These are phyloP conservation scores for Campaea margaritaria DNA, from an alignment of 2,888 invertebrate genomes.

Conservation along the genomic window DNA sequence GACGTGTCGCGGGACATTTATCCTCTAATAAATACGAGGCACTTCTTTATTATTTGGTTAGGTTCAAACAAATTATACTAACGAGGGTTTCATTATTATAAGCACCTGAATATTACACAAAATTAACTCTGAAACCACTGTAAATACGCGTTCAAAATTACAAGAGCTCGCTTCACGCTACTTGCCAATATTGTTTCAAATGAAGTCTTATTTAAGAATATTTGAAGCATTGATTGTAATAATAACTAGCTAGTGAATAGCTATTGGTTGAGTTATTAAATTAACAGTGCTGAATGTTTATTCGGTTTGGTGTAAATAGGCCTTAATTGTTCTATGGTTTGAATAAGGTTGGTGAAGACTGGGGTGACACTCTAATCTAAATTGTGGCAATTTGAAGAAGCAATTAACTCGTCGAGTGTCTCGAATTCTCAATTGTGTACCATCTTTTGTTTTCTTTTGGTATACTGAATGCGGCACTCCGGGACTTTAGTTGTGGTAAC, in stretches of 20 bases:
- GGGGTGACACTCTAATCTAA: slow-evolving; percentile 16
- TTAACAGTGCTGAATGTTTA: slow-evolving; percentile 28
- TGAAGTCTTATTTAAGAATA: not conserved
- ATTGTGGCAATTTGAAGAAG: slow-evolving; percentile 9
- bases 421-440: too few relatives aligned
- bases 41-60: too few relatives aligned
- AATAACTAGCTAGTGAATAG: slow-evolving; percentile 12
- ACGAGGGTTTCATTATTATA: too few relatives aligned
- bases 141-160: not conserved
- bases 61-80: too few relatives aligned
- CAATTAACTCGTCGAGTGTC: slow-evolving; percentile 4
- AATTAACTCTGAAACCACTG: too few relatives aligned
- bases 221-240: slow-evolving; percentile 14
- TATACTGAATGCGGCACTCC: too few relatives aligned
- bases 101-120: too few relatives aligned
- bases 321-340: slow-evolving; percentile 24
- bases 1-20: too few relatives aligned
- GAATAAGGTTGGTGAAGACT: slow-evolving; percentile 20
- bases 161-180: not conserved
- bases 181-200: slow-evolving; percentile 1
- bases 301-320: slow-evolving; percentile 14
- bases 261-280: slow-evolving; percentile 25
- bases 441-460: too few relatives aligned
- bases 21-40: too few relatives aligned
- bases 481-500: too few relatives aligned